A percentile compares a stretch with the other conserved stretches of the same genome.
Conservation (phyloP, 2,888 invertebrate genomes). For the Lochmaea crataegi region DNA sequence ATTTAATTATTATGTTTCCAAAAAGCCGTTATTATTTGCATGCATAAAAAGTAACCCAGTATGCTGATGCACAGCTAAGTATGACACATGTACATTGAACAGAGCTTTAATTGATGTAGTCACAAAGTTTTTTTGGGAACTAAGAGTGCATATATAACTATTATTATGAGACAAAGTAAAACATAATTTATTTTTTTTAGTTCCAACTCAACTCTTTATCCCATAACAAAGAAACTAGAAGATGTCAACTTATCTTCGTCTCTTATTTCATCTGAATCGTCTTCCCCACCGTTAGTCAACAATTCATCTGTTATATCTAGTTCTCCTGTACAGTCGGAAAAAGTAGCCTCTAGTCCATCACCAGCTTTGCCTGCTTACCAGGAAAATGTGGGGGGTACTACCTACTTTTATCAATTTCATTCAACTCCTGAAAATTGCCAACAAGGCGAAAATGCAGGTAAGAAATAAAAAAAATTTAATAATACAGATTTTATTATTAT, state of each 20-base stretch:
- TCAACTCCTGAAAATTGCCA: constrained; percentile 54
- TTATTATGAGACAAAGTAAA: no score
- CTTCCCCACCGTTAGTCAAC: constrained; percentile 59
- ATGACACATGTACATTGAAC: no score
- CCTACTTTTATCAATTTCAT: constrained; percentile 83
- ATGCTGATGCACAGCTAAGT: no score
- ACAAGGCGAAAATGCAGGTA: constrained; percentile 38
- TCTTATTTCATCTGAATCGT: constrained; percentile 46
- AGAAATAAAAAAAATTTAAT: not conserved
- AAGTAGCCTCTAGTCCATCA: constrained; percentile 49
- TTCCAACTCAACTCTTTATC: constrained; percentile 50
- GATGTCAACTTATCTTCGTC: constrained; percentile 48
- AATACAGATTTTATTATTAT: no score
- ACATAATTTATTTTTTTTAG: constrained; percentile 19
- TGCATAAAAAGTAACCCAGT: no score
- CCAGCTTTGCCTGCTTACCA: constrained; percentile 65
- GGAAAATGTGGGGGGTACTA: constrained; percentile 94
- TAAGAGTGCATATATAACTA: not conserved
- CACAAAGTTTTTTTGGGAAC: no score
- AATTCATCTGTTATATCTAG: constrained; percentile 37
- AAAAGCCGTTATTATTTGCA: no score
- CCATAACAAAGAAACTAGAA: constrained; percentile 51
- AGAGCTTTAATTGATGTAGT: no score
- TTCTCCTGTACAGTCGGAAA: constrained; percentile 63
- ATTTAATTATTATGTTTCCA: no score